Conservation (phyloP, 2,888 invertebrate species). For the Bombylius discolor region DNA sequence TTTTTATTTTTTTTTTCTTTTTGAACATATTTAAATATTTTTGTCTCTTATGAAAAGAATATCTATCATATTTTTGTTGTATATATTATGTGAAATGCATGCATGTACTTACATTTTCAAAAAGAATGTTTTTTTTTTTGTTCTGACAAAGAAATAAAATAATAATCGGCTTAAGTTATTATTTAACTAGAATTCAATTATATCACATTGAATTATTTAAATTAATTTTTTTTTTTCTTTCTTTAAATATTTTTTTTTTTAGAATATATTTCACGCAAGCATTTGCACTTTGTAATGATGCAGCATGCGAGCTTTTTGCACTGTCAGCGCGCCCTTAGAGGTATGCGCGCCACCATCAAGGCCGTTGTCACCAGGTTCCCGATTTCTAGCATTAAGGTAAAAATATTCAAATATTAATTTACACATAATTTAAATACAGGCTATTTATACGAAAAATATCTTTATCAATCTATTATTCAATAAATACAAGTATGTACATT, state of each 20-base stretch:
- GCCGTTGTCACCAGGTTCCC: conserved; percentile 45
- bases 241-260: conserved; percentile 18
- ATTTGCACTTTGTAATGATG: conserved; percentile 38
- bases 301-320: conserved; percentile 61
- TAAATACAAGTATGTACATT: no score
- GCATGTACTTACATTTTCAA: background rate
- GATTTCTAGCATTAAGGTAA: conserved; percentile 45
- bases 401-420: conserved; percentile 3
- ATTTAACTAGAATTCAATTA: no score
- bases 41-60: no score
- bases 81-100: no score
- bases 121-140: background rate
- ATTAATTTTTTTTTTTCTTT: background rate
- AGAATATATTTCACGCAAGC: conserved; percentile 36
- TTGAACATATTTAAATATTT: no score
- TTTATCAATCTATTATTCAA: no score
- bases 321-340: conserved; percentile 70
- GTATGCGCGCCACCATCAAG: conserved; percentile 53
- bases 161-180: no score
- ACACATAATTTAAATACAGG: no score
- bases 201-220: no score
- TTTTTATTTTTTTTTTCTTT: no score
- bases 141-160: background rate
- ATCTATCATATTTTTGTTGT: no score
- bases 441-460: no score